Evolutionary conservation across 2,888 invertebrate genomes (phyloP), one percentile per base, ranked within the genome.

Genomic region (Brachycybe producta): DNA sequence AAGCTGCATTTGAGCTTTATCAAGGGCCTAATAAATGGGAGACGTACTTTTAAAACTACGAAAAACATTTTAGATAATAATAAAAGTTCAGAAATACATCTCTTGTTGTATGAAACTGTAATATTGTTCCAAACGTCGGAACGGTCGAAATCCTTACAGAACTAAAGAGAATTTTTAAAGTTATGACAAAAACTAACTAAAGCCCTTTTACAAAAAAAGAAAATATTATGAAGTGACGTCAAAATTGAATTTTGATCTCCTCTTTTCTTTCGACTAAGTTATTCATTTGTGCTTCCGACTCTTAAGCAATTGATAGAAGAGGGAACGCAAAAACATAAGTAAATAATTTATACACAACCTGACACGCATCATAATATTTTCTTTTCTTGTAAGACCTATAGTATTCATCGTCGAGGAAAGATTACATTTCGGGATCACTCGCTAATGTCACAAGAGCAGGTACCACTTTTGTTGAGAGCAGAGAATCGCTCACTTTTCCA

Each of bases 371-470:
- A n/a, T n/a, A n/a, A n/a, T n/a, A n/a, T n/a, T n/a, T n/a, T n/a
- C n/a, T n/a, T n/a, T n/a, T n/a, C n/a, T n/a, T n/a, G n/a, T n/a
- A n/a, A n/a, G n/a, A n/a, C n/a, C n/a, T n/a, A n/a, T n/a, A n/a
- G n/a, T n/a, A n/a, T n/a, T n/a, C n/a, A n/a, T n/a, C n/a, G n/a
- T n/a, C n/a, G n/a, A 26, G 26, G 11, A 53, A 47, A 13, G 68
- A 75, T 71, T 70, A 79, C 77, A 76, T 66, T 61, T 81, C 78
- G 52, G 74, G 70, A 64, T 82, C 81, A 61, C 73, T 78, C 32
- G 79, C 78, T 34, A 82, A 67, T 0, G 81, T 81, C 38, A 81
- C 75, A 21, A 81, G 71, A 23, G 80, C 80, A n/a, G 80, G 80
- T 21, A 77, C 72, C 36, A 80, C 71, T 61, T 76, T 72, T 3